Evolutionary conservation across 2,888 invertebrate genomes (phyloP).

Genomic region (Lasioglossum malachurum): DNA sequence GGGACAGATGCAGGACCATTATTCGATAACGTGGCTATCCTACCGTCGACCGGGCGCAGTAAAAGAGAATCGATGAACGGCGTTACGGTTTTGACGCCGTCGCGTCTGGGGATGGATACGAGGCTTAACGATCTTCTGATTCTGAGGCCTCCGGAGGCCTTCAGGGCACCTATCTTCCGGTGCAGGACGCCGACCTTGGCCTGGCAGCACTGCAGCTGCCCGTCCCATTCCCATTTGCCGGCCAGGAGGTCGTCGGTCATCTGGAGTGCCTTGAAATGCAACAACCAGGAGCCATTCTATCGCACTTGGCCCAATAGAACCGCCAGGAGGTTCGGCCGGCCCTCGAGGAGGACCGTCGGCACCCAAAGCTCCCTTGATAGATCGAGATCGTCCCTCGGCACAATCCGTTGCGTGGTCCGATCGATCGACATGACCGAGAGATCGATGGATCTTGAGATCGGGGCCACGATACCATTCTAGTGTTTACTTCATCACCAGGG

Average conservation of each 20-base stretch:
- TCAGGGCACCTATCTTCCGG: conserved; percentile 66
- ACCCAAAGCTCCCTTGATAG: conserved; percentile 69
- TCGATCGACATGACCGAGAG: conserved; percentile 68
- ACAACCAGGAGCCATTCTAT: conserved; percentile 72
- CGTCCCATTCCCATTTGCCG: conserved; percentile 74
- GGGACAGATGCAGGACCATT: conserved; percentile 14
- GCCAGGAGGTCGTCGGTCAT: conserved; percentile 70
- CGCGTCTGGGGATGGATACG: conserved; percentile 26
- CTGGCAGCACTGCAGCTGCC: conserved; percentile 74
- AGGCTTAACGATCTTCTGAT: conserved; percentile 67
- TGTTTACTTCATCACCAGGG: conserved; percentile 36
- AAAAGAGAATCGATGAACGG: background rate
- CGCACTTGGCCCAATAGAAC: conserved; percentile 79
- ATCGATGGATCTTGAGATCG: conserved; percentile 70
- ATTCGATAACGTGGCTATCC: background rate
- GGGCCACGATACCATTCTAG: conserved; percentile 78
- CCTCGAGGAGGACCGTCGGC: conserved; percentile 60
- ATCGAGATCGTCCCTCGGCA: conserved; percentile 59
- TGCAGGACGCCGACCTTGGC: conserved; percentile 65
- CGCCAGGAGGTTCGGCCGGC: conserved; percentile 56
- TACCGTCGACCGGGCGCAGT: conserved; percentile 17
- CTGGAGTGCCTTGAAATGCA: conserved; percentile 74
- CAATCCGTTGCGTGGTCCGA: conserved; percentile 63
- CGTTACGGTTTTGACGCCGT: conserved; percentile 23
- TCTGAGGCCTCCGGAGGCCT: conserved; percentile 75